Conservation (phyloP, 2,888 invertebrate species). For the Vannuccia rotundouncinata region DNA sequence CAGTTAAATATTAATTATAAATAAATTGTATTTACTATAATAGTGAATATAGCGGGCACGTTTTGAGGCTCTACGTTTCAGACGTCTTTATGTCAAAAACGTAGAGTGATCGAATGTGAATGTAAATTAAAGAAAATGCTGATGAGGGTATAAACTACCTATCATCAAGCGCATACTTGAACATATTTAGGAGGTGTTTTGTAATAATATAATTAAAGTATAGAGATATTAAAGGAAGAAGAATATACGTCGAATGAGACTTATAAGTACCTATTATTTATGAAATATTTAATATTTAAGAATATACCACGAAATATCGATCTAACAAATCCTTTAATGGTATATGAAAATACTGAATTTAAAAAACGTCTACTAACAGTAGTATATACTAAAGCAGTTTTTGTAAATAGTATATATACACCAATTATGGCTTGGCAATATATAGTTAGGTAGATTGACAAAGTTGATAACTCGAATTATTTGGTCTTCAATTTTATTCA, state of each 20-base stretch:
- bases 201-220: not conserved
- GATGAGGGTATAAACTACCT: not conserved
- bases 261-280: too few species aligned
- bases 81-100: too few species aligned
- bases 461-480: not conserved
- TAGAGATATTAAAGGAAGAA: not conserved
- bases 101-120: not conserved
- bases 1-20: too few species aligned
- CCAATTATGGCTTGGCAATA: not conserved
- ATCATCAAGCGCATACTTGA: not conserved
- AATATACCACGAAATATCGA: not conserved
- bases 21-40: too few species aligned
- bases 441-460: not conserved
- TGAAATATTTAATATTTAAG: not conserved
- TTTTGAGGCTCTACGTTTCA: too few species aligned
- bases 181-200: not conserved
- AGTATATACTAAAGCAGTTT: not conserved
- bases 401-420: not conserved
- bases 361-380: not conserved
- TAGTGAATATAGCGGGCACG: too few species aligned
- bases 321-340: not conserved
- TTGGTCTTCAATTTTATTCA: not conserved
- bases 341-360: not conserved
- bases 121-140: not conserved
- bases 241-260: not conserved